Percentiles rank a stretch among this genome's conserved stretches.
phyloP scores from a whole-genome alignment of 2,797 vertebrate species.

The Anguilla obscura region DNA sequence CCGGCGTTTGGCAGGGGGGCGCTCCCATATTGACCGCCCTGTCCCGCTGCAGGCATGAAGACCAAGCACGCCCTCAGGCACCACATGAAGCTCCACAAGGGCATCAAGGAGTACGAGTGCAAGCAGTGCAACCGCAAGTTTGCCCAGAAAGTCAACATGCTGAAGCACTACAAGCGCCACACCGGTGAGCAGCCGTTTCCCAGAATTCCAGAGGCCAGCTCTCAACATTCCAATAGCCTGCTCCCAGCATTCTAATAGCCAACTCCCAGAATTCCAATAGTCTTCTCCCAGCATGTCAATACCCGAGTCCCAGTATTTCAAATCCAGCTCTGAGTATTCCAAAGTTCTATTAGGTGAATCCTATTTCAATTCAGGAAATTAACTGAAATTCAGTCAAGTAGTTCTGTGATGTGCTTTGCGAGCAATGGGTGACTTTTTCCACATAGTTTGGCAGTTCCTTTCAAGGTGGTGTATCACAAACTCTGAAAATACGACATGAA shows the following conservation, averaged over 20 bases:
- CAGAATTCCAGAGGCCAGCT: neutral
- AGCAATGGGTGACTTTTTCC: no score
- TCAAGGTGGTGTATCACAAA: neutral
- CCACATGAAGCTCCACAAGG: constrained; percentile 99
- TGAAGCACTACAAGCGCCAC: constrained; percentile 97
- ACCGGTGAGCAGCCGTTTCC: constrained; percentile 75
- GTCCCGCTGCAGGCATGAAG: constrained; percentile 85
- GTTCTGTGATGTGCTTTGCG: no score
- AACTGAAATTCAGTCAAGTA: no score
- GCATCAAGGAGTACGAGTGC: constrained; percentile 97
- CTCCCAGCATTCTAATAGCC: neutral
- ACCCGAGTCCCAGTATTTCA: no score
- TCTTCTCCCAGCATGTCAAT: no score
- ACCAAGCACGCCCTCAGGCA: constrained; percentile 97
- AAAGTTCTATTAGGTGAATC: neutral
- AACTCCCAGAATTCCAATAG: neutral
- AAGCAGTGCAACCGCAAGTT: constrained; percentile 95
- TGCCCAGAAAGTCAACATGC: constrained; percentile 98
- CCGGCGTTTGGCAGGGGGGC: neutral
- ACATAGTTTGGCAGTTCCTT: no score
- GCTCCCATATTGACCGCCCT: neutral
- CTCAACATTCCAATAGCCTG: neutral
- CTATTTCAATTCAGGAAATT: neutral
- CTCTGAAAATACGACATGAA: constrained; percentile 3
- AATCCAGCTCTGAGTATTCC: neutral